Evolutionary conservation across 2,888 invertebrate species (phyloP), one percentile per base, ranked within the genome.

Genomic region (Venusia cambrica): DNA sequence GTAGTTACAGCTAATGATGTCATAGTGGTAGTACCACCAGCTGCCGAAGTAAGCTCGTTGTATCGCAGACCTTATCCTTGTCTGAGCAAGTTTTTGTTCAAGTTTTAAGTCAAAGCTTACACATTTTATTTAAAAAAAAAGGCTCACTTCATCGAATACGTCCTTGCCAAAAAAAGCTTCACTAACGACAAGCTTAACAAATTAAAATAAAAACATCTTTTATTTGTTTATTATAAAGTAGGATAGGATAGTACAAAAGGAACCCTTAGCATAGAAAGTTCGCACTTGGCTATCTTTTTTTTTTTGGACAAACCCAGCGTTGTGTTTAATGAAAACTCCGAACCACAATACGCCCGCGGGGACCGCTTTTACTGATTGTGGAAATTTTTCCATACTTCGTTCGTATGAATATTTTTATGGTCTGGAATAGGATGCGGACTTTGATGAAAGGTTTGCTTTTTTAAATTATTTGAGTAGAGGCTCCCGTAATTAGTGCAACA

Each of bases 261-360:
- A 27, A 34, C 33, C 16, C 14, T 21, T 4, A 17, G 7, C 22
- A 8, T 2, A 6, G 5, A 6, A 6, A 1, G 9, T 28, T 4
- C 33, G 8, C 9, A 8, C 38, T 24, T 38, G 11, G 13, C 30
- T n/a, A 25, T 31, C 19, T 35, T 35, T 33, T 75, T 81, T 80
- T 74, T 75, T 81, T 80, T 74, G 65, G 71, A 64, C 68, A 73
- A 73, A 76, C 66, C 69, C 71, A 54, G 57, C 68, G 65, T 73
- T 65, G 64, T 77, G 74, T 84, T 84, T 85, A 85, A 85, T 85
- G 84, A 85, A 84, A 85, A 81, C 73, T 74, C 70, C 65, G 75
- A 76, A 74, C 74, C 74, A 67, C 74, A 75, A 72, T 73, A 75
- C 70, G 81, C 81, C 83, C 59, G 71, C 51, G 71, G 84, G 80